These are phyloP conservation scores for Neotoxoptera formosana DNA, from an alignment of 1,140 invertebrate species.

Conservation along the genomic window DNA sequence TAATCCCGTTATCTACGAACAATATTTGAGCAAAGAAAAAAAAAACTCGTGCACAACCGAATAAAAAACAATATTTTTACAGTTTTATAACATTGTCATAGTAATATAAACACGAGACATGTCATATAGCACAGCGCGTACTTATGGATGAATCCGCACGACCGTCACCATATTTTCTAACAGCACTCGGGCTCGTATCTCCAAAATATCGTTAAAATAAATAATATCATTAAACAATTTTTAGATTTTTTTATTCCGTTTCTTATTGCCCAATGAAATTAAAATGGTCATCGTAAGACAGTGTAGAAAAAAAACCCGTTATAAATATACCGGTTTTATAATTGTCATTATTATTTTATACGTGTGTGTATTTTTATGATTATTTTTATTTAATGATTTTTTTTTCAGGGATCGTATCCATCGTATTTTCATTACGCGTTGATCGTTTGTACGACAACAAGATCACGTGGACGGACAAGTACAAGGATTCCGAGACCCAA, in stretches of 20 bases:
- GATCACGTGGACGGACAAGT: slow-evolving; percentile 77
- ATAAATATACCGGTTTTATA: background rate
- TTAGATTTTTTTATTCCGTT: background rate
- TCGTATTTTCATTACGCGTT: slow-evolving; percentile 80
- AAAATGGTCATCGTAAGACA: background rate
- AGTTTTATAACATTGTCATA: background rate
- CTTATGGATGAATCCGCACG: background rate
- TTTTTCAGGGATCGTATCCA: slow-evolving; percentile 72
- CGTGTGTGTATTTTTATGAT: background rate
- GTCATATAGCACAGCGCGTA: background rate
- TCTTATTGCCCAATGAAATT: no score
- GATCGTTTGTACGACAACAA: slow-evolving; percentile 83
- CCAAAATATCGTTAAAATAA: background rate
- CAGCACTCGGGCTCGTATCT: background rate
- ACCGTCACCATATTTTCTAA: background rate
- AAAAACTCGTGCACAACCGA: no score
- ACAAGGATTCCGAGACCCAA: slow-evolving; percentile 79
- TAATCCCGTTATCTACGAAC: background rate
- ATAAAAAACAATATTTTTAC: background rate
- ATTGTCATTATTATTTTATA: background rate
- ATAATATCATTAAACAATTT: background rate
- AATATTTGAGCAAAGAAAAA: no score
- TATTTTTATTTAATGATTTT: background rate
- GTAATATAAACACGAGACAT: background rate
- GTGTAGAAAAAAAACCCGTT: background rate